Conservation (phyloP, 2,113 vertebrate genomes). For the Fulmarus glacialis region DNA sequence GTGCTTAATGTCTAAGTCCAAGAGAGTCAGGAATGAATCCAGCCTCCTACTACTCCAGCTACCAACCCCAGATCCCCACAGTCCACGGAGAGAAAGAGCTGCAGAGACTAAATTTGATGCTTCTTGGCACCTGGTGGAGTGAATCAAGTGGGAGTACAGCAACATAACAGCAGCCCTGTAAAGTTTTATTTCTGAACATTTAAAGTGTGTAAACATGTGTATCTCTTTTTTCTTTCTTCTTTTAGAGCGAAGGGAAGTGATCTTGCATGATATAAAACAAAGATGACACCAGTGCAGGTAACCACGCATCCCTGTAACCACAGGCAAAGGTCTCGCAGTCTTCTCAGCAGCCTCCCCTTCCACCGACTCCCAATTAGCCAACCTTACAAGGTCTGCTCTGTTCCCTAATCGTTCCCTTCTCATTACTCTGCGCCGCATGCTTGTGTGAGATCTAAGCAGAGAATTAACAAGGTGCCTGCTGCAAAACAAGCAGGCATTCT, state of each 20-base stretch:
- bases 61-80: background rate
- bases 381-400: background rate
- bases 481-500: conserved; percentile 28
- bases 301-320: background rate
- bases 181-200: conserved; percentile 36
- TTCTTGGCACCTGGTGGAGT: background rate
- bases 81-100: background rate
- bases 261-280: background rate
- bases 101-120: background rate
- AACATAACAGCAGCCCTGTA: background rate
- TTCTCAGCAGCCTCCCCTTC: background rate
- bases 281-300: background rate
- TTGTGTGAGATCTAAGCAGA: background rate
- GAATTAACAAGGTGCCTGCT: conserved; percentile 20
- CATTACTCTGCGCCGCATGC: background rate
- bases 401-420: background rate
- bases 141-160: background rate
- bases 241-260: background rate
- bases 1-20: background rate
- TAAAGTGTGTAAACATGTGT: conserved; percentile 6
- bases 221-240: background rate
- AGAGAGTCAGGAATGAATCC: background rate
- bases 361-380: background rate
- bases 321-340: background rate
- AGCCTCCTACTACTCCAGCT: background rate